These are phyloP conservation scores for Drosophila erecta DNA, from an alignment of 1,140 invertebrate species.

Conservation along the genomic window DNA sequence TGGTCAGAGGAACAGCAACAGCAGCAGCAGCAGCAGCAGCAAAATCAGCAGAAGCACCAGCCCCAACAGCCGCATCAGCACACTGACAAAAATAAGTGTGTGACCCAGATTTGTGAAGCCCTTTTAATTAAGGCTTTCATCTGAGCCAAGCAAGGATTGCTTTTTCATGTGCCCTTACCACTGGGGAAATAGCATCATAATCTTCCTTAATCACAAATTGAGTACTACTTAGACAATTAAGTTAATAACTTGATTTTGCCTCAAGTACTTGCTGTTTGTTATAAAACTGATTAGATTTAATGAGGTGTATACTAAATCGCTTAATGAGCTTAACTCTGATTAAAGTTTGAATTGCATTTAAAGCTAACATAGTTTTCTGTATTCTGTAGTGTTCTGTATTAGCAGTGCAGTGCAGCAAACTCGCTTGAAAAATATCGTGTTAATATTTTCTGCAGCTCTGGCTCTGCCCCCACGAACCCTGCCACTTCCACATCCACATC, in stretches of 20 bases:
- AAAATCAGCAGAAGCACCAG: constrained; percentile 33
- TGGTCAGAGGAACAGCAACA: constrained; percentile 58
- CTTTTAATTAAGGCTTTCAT: not conserved
- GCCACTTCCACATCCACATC: not conserved
- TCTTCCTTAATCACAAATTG: too few species aligned
- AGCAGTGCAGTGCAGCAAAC: constrained; percentile 6
- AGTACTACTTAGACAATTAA: too few species aligned
- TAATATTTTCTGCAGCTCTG: constrained; percentile 64
- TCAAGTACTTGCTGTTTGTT: too few species aligned
- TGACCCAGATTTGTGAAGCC: not conserved
- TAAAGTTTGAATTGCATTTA: not conserved
- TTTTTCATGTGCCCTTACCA: too few species aligned
- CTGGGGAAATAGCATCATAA: not conserved
- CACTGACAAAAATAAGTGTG: constrained; percentile 10
- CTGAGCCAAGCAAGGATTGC: not conserved
- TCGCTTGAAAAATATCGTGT: constrained; percentile 71
- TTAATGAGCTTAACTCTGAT: too few species aligned
- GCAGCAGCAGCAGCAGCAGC: constrained; percentile 33
- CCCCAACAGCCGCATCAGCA: constrained; percentile 31
- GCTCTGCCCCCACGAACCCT: constrained; percentile 24
- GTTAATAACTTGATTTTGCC: too few species aligned
- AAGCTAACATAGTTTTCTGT: too few species aligned
- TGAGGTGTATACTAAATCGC: too few species aligned
- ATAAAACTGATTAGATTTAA: too few species aligned
- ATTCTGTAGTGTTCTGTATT: not conserved